These are phyloP conservation scores for Heterotilapia buettikoferi DNA, from an alignment of 2,113 vertebrate genomes.

Conservation along the genomic window DNA sequence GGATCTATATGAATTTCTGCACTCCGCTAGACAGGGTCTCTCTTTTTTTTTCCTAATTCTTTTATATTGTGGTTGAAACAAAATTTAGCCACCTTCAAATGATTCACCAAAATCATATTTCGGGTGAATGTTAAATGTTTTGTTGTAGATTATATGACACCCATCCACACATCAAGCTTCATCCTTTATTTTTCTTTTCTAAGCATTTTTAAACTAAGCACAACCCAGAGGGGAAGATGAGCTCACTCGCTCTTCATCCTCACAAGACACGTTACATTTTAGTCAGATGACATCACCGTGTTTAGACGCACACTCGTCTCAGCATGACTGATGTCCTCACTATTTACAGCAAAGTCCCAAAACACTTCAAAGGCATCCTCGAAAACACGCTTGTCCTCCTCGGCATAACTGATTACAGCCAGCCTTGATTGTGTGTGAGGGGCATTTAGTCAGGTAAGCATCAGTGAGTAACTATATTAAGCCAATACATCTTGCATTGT, in stretches of 20 bases:
- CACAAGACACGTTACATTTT: slow-evolving; percentile 29
- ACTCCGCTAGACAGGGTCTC: background rate
- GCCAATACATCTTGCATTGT: slow-evolving; percentile 98
- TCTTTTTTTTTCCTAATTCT: background rate
- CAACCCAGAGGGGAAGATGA: slow-evolving; percentile 37
- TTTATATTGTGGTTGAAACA: background rate
- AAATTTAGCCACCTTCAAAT: background rate
- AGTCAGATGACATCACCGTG: slow-evolving; percentile 44
- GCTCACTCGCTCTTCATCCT: slow-evolving; percentile 18
- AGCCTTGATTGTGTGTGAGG: slow-evolving; percentile 85
- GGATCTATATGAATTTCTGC: background rate
- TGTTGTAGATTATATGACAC: background rate
- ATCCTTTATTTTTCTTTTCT: background rate
- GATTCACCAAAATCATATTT: background rate
- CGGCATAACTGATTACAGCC: slow-evolving; percentile 82
- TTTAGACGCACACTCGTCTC: slow-evolving; percentile 12
- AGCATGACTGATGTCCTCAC: slow-evolving; percentile 48
- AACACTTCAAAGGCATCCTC: slow-evolving; percentile 59
- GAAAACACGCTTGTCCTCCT: slow-evolving; percentile 34
- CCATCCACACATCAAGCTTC: background rate
- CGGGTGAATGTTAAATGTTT: background rate
- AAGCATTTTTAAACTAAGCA: background rate
- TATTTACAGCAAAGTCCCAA: slow-evolving; percentile 44
- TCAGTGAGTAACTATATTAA: slow-evolving; percentile 98
- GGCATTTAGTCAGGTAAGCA: slow-evolving; percentile 98